Percentiles rank a stretch among this genome's conserved stretches.
phyloP scores from a whole-genome alignment of 2,797 vertebrate species.

The Characodon lateralis region DNA sequence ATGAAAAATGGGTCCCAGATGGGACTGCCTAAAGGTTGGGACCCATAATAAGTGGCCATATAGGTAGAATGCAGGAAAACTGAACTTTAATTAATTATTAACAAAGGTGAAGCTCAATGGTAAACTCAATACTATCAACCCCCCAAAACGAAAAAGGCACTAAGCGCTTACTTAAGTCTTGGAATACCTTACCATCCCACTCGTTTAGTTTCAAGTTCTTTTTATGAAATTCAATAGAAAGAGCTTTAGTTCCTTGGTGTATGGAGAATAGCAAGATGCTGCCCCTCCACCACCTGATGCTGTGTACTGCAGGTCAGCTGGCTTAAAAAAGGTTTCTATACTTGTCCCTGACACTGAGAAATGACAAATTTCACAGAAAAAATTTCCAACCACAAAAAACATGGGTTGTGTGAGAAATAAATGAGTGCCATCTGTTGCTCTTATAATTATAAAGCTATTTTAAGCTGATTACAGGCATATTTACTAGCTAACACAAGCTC shows the following conservation, averaged over 20 bases:
- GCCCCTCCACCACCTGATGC: neutral
- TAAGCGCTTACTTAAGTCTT: no score
- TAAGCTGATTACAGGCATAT: neutral
- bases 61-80: no score
- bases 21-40: no score
- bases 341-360: no score
- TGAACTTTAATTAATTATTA: no score
- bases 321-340: neutral
- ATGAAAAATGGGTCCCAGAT: no score
- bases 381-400: no score
- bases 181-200: neutral
- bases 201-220: neutral
- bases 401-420: neutral
- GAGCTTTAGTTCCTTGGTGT: neutral
- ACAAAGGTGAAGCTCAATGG: no score
- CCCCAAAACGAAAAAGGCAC: no score
- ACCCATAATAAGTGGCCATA: no score
- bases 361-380: no score
- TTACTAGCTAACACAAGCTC: neutral
- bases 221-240: neutral
- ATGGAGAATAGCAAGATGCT: neutral
- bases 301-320: neutral
- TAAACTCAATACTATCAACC: no score
- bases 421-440: neutral
- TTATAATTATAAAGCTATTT: neutral